These are phyloP conservation scores for Xenopus borealis DNA, from an alignment of 2,113 vertebrate species.

Conservation along the genomic window DNA sequence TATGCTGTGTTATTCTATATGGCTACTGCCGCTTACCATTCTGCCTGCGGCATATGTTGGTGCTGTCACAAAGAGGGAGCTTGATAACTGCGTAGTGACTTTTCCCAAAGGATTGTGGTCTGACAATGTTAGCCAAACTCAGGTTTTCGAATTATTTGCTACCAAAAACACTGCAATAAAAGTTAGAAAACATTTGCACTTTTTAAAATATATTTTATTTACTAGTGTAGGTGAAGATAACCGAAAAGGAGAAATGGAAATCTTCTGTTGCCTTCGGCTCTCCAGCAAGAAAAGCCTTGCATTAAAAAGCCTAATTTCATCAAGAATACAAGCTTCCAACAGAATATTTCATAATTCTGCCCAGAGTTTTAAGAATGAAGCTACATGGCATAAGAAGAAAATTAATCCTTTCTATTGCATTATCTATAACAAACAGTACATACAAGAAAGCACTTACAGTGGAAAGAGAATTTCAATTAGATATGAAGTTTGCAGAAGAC, in stretches of 20 bases:
- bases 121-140: too few species aligned
- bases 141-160: too few species aligned
- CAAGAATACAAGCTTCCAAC: constrained; percentile 42
- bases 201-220: background rate
- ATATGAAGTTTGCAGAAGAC: constrained; percentile 16
- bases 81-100: too few species aligned
- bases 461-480: constrained; percentile 23
- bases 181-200: too few species aligned
- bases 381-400: background rate
- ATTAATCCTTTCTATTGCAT: constrained; percentile 12
- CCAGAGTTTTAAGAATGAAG: background rate
- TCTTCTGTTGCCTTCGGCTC: constrained; percentile 45
- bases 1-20: too few species aligned
- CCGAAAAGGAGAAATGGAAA: constrained; percentile 53
- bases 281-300: constrained; percentile 47
- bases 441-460: background rate
- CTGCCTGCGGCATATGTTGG: too few species aligned
- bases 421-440: constrained; percentile 36
- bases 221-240: background rate
- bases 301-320: constrained; percentile 44
- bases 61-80: too few species aligned
- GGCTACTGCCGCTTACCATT: too few species aligned
- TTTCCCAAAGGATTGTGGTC: too few species aligned
- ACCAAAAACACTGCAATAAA: too few species aligned
- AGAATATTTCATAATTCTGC: background rate